Conservation (phyloP, 2,888 invertebrate genomes). For the Notodonta ziczac region DNA sequence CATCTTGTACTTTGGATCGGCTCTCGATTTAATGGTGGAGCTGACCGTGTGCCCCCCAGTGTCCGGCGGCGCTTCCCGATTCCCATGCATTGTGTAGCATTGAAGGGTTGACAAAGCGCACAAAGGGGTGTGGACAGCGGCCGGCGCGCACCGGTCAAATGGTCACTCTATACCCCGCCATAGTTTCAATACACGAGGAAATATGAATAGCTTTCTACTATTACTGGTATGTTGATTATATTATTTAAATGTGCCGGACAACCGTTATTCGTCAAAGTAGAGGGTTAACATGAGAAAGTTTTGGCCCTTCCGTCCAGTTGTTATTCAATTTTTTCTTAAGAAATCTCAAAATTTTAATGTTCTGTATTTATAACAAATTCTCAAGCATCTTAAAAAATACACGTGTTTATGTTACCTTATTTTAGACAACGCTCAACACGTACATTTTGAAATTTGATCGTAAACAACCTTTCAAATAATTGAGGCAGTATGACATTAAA, state of each 20-base stretch:
- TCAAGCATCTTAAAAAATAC: no score
- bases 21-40: conserved; percentile 67
- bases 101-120: conserved; percentile 76
- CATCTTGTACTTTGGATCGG: conserved; percentile 20
- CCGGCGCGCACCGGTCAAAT: conserved; percentile 77
- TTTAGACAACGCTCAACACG: no score
- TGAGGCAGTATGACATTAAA: no score
- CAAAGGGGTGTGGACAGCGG: conserved; percentile 82
- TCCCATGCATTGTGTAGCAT: conserved; percentile 73
- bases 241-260: conserved; percentile 76
- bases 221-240: conserved; percentile 68
- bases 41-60: conserved; percentile 47
- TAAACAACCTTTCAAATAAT: no score
- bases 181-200: conserved; percentile 76
- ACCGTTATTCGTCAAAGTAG: conserved; percentile 78
- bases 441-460: no score
- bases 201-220: conserved; percentile 78
- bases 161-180: conserved; percentile 75
- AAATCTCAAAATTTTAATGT: not conserved
- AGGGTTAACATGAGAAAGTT: conserved; percentile 76
- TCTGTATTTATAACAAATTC: no score
- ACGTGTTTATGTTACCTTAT: no score
- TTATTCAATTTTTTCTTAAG: conserved; percentile 25
- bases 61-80: conserved; percentile 72
- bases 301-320: conserved; percentile 31